Conservation (phyloP, 2,113 vertebrate genomes). For the Melanerpes formicivorus region DNA sequence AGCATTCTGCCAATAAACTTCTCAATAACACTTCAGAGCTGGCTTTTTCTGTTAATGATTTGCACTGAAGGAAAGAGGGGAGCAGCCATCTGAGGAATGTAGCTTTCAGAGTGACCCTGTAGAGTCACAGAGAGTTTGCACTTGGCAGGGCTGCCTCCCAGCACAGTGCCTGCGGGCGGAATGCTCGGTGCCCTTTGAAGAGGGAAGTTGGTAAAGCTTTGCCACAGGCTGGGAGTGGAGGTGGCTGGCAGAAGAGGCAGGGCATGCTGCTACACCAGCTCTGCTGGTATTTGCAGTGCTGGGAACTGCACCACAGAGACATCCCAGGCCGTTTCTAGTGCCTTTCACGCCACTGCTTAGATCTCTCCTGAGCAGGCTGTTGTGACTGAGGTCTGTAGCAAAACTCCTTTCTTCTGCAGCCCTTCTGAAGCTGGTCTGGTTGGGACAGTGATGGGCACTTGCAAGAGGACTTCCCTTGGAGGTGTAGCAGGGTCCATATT, state of each 20-base stretch:
- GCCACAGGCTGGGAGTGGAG: background rate
- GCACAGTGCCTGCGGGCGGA: background rate
- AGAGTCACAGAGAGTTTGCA: background rate
- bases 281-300: background rate
- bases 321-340: background rate
- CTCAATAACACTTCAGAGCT: slow-evolving; percentile 38
- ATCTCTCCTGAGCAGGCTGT: background rate
- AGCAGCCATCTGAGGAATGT: slow-evolving; percentile 17
- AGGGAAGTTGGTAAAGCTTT: background rate
- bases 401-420: background rate
- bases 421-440: background rate
- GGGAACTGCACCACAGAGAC: background rate
- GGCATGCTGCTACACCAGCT: background rate
- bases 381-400: background rate
- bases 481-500: background rate
- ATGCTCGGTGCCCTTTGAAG: background rate
- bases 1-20: slow-evolving; percentile 3
- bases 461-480: background rate
- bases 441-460: background rate
- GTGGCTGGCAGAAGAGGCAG: background rate
- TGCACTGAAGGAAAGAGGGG: background rate
- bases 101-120: background rate
- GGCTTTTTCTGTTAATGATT: slow-evolving; percentile 9
- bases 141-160: background rate
- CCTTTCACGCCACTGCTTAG: background rate